Evolutionary conservation across 2,113 vertebrate genomes (phyloP), one percentile per base, ranked within the genome.

Genomic region (Eurystomus gularis): DNA sequence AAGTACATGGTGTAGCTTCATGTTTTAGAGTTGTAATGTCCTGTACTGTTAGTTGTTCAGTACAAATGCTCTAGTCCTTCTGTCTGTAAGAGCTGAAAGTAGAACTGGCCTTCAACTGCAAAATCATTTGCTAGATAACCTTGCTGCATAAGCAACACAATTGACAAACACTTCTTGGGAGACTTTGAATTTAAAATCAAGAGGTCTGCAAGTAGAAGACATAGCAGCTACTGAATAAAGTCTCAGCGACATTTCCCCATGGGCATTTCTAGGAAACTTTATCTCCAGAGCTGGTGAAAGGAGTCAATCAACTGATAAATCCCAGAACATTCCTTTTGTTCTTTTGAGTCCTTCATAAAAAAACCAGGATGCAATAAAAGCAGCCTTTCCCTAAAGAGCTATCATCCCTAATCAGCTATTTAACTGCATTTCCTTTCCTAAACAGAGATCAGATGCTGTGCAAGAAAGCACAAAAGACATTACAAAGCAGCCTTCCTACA

Each of bases 381-480:
- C 71, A 81, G 71, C 48, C 73, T 71, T 85, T 88, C 85, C 64
- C 92, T 66, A 39, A 88, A 80, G 88, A 94, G 90, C 92, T 48
- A 88, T 88, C 93, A 92, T 17, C 46, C 46, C 46, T 48, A 19
- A 87, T 80, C 92, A 90, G 57, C 66, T 78, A 90, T 94, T 64
- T 86, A 96, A 87, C 92, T 52, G 72, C 68, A 93, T 95, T 93
- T 96, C 94, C 92, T 37, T 88, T 88, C 78, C 82, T 92, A 95
- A 96, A 86, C 29, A 88, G 62, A 93, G 82, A 96, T 97, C 94
- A 94, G 85, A 90, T 93, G 86, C 79, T 90, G 76, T 64, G 91
- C 55, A 83, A 93, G 82, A 92, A 73, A 88, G 68, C 68, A 96
- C 76, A 95, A 95, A 96, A 88, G 92, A 86, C 85, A 88, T 83